These are phyloP conservation scores for Orcinus orca DNA, from an alignment of 2,113 vertebrate species.

Conservation along the genomic window DNA sequence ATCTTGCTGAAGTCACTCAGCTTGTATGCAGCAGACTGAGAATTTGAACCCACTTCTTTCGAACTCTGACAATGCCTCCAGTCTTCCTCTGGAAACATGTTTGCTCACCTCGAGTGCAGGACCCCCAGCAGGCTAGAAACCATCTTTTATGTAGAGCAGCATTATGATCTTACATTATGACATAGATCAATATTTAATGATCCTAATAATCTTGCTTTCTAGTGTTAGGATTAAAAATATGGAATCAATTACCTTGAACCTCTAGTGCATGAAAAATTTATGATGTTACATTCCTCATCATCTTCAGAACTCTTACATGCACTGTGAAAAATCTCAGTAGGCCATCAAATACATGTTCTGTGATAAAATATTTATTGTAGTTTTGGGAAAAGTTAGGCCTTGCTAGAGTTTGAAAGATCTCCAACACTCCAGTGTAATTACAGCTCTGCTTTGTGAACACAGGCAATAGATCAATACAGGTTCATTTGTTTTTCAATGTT, in stretches of 20 bases:
- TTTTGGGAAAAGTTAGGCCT: constrained; percentile 92
- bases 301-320: constrained; percentile 91
- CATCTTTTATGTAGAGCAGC: constrained; percentile 81
- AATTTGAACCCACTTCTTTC: neutral
- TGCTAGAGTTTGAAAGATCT: constrained; percentile 93
- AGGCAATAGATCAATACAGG: constrained; percentile 86
- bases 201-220: constrained; percentile 88
- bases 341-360: constrained; percentile 94
- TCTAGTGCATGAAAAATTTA: constrained; percentile 93
- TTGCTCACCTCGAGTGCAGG: constrained; percentile 36
- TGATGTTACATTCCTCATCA: constrained; percentile 90
- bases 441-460: constrained; percentile 84
- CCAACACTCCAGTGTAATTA: constrained; percentile 92
- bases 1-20: neutral
- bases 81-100: neutral
- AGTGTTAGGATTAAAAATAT: constrained; percentile 89
- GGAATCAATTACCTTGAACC: constrained; percentile 89
- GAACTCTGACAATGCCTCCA: neutral
- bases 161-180: constrained; percentile 85
- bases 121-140: constrained; percentile 70
- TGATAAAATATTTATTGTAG: constrained; percentile 99
- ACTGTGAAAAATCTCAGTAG: constrained; percentile 93
- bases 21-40: neutral
- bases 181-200: constrained; percentile 88
- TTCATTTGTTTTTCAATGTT: constrained; percentile 87